Conservation (phyloP, 64 coral and sea anemone genomes). For the Platygyra sinensis region DNA sequence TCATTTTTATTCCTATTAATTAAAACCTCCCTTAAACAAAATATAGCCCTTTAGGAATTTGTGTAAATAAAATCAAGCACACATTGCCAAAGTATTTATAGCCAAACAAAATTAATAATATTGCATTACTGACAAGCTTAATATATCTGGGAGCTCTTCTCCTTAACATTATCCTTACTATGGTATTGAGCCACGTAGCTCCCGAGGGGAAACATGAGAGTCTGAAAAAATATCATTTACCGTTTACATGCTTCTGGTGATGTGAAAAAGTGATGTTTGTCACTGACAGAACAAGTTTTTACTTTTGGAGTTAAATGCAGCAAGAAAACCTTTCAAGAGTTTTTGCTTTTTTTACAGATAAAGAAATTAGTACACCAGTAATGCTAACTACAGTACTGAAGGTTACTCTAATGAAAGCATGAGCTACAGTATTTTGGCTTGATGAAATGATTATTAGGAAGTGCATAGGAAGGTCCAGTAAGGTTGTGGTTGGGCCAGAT, state of each 20-base stretch:
- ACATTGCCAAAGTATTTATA: neutral
- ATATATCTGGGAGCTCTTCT: no score
- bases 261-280: neutral
- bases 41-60: neutral
- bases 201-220: no score
- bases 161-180: no score
- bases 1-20: neutral
- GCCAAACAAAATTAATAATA: neutral
- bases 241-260: neutral
- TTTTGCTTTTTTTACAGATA: no score
- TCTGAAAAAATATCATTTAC: no score
- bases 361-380: no score
- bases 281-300: neutral
- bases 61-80: neutral
- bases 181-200: no score
- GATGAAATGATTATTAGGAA: neutral
- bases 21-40: conserved; percentile 1
- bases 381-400: neutral
- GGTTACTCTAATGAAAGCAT: neutral
- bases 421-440: neutral
- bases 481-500: neutral
- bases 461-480: neutral
- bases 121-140: neutral
- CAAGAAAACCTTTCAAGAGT: no score
- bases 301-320: no score